phyloP scores from a whole-genome alignment of 1,140 invertebrate species.

The Trinorchestia longiramus region DNA sequence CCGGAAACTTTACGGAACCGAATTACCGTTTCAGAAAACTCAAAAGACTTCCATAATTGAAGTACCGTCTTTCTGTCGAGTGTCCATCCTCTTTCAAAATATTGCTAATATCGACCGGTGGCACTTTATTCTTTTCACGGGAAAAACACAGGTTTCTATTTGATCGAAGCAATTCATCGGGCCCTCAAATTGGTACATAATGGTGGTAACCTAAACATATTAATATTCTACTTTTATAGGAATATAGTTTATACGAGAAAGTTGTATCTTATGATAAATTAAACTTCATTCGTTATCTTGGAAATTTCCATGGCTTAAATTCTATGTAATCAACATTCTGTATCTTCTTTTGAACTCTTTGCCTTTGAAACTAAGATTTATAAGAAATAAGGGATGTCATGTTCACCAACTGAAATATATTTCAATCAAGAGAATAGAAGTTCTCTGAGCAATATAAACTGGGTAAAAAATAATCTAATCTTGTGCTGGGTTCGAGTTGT shows the following conservation, averaged over 20 bases:
- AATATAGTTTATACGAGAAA: neutral
- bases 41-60: neutral
- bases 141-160: neutral
- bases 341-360: neutral
- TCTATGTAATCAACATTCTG: neutral
- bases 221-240: neutral
- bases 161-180: neutral
- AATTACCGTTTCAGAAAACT: neutral
- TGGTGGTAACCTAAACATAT: no score
- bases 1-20: neutral
- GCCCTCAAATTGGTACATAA: no score
- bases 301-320: neutral
- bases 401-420: no score
- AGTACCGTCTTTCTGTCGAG: neutral
- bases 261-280: neutral
- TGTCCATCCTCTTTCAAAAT: neutral
- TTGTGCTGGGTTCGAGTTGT: no score
- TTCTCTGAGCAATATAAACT: no score
- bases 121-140: neutral
- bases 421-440: no score
- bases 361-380: neutral
- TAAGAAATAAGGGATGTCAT: neutral
- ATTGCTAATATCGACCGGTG: neutral
- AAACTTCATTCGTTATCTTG: neutral
- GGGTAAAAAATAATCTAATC: no score